Conservation (phyloP, 2,888 invertebrate genomes). For the Bombyx huttoni region DNA sequence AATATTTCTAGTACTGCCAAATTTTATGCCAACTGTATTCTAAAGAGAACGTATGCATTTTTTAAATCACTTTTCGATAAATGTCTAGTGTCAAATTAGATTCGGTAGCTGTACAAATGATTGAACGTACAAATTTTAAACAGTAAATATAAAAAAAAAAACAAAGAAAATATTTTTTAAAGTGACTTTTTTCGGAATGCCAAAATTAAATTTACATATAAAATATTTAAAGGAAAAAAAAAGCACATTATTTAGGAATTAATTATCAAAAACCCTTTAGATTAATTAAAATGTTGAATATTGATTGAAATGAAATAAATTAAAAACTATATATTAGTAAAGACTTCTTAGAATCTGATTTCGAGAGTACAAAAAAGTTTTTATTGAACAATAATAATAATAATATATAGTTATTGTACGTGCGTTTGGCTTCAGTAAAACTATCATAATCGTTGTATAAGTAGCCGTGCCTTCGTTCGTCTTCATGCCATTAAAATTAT, state of each 20-base stretch:
- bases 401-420: conserved; percentile 47
- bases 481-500: conserved; percentile 39
- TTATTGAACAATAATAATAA: conserved; percentile 48
- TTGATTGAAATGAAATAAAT: conserved; percentile 48
- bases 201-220: conserved; percentile 60
- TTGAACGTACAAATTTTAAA: conserved; percentile 70
- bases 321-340: conserved; percentile 18
- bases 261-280: conserved; percentile 46
- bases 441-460: conserved; percentile 50
- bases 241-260: conserved; percentile 67
- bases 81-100: conserved; percentile 71
- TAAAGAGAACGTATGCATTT: conserved; percentile 49
- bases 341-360: conserved; percentile 71
- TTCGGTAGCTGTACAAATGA: conserved; percentile 69
- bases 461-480: conserved; percentile 71
- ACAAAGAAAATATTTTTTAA: conserved; percentile 70
- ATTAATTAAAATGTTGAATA: conserved; percentile 49
- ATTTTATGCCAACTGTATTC: conserved; percentile 68
- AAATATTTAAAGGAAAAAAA: conserved; percentile 17
- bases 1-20: conserved; percentile 71
- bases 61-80: conserved; percentile 63
- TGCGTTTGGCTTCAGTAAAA: conserved; percentile 62
- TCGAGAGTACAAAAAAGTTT: conserved; percentile 69
- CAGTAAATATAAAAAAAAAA: conserved; percentile 54
- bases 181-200: conserved; percentile 69